A percentile compares a stretch with the other conserved stretches of the same genome.
These are phyloP conservation scores for Nemapogon koenigi DNA, from an alignment of 2,888 invertebrate genomes.

Conservation along the genomic window DNA sequence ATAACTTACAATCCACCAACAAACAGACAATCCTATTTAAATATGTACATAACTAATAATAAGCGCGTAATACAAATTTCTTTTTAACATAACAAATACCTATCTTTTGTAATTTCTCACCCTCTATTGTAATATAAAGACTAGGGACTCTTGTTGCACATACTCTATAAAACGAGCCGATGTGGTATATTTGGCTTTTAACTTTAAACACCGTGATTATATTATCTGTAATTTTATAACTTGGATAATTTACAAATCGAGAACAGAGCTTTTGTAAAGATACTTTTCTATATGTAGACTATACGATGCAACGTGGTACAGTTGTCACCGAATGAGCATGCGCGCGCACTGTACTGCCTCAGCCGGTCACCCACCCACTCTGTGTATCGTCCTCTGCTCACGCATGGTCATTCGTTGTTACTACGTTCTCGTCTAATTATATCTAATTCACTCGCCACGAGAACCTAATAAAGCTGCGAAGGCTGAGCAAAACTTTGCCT, in stretches of 20 bases:
- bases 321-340: conserved; percentile 54
- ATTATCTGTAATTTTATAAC: background rate
- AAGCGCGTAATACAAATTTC: no score
- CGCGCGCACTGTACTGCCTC: conserved; percentile 30
- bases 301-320: no score
- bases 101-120: no score
- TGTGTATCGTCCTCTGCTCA: conserved; percentile 23
- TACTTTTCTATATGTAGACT: no score
- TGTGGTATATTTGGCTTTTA: conserved; percentile 7
- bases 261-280: no score
- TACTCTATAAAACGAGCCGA: conserved; percentile 11
- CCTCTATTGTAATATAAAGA: no score
- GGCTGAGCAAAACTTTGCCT: conserved; percentile 5
- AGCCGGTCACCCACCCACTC: background rate
- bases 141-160: conserved; percentile 3
- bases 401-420: conserved; percentile 56
- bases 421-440: conserved; percentile 37
- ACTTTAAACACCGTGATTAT: background rate
- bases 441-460: conserved; percentile 30
- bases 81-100: no score
- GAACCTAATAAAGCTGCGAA: conserved; percentile 24
- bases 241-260: no score
- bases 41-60: no score
- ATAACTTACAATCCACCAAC: no score
- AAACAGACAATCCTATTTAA: no score